A percentile compares a stretch with the other conserved stretches of the same genome.
phyloP scores from a whole-genome alignment of 2,888 invertebrate species.

The Hemaris fuciformis region DNA sequence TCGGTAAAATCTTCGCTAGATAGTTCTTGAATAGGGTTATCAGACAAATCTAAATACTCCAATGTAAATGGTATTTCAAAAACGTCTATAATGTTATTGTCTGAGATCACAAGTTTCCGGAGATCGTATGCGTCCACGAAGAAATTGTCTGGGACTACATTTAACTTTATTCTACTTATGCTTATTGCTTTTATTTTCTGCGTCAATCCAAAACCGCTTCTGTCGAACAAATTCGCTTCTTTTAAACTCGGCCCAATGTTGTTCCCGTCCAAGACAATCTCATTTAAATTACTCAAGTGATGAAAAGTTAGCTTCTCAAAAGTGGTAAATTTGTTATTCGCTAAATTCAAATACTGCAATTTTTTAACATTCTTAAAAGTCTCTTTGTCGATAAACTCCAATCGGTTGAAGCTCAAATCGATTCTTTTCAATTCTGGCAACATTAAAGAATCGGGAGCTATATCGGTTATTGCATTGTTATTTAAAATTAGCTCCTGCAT shows the following conservation, averaged over 20 bases:
- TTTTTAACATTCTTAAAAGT: constrained; percentile 60
- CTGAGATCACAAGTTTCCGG: constrained; percentile 65
- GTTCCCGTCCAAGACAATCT: constrained; percentile 70
- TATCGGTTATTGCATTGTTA: constrained; percentile 51
- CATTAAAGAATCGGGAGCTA: constrained; percentile 48
- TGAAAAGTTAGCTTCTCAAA: constrained; percentile 64
- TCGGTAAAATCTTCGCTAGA: constrained; percentile 72
- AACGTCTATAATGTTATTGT: constrained; percentile 78
- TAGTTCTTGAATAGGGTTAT: constrained; percentile 78
- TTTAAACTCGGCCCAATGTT: constrained; percentile 56
- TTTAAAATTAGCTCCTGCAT: constrained; percentile 52
- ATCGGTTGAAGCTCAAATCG: constrained; percentile 65
- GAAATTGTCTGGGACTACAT: constrained; percentile 60
- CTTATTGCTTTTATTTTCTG: constrained; percentile 55
- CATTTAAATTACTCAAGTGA: constrained; percentile 56
- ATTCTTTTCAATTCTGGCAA: constrained; percentile 58
- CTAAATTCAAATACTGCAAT: constrained; percentile 66
- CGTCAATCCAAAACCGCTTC: constrained; percentile 62
- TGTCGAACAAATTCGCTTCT: constrained; percentile 58
- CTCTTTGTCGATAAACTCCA: constrained; percentile 58
- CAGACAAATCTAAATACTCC: constrained; percentile 83
- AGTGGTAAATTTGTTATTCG: constrained; percentile 63
- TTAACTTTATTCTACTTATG: constrained; percentile 54
- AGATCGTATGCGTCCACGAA: constrained; percentile 71
- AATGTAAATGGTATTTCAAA: constrained; percentile 81